These are phyloP conservation scores for Strigamia crassipes DNA, from an alignment of 2,888 invertebrate species.

Conservation along the genomic window DNA sequence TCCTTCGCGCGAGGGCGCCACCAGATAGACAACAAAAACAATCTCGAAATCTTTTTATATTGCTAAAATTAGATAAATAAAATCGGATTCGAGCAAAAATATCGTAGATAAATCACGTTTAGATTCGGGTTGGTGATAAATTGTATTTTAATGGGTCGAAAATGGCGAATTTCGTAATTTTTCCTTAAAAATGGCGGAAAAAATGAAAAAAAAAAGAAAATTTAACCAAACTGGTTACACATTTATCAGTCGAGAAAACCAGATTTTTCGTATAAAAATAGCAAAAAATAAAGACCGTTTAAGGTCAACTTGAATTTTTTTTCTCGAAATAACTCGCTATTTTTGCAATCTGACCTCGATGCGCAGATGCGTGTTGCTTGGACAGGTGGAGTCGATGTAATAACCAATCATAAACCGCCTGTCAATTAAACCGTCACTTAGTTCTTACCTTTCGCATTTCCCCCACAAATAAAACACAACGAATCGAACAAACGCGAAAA, in stretches of 20 bases:
- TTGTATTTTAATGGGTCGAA: not conserved
- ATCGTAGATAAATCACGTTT: not conserved
- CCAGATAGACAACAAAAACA: not conserved
- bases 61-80: not conserved
- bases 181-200: not conserved
- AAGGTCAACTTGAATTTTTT: not conserved
- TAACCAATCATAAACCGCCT: conserved; percentile 23
- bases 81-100: not conserved
- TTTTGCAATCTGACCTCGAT: conserved; percentile 6
- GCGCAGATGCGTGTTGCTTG: not conserved
- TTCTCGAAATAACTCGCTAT: not conserved
- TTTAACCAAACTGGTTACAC: too few species aligned
- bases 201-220: too few species aligned
- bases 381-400: conserved; percentile 8
- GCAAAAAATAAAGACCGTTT: not conserved
- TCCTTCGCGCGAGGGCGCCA: not conserved
- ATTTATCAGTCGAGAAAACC: not conserved
- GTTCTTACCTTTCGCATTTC: not conserved
- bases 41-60: too few species aligned
- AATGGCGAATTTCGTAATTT: not conserved
- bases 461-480: not conserved
- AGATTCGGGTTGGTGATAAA: conserved; percentile 6
- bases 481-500: not conserved
- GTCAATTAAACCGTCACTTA: not conserved
- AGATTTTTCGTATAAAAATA: not conserved